Evolutionary conservation across 2,113 vertebrate species (phyloP), one percentile per base, ranked within the genome.

Genomic region (Okapia johnstoni): DNA sequence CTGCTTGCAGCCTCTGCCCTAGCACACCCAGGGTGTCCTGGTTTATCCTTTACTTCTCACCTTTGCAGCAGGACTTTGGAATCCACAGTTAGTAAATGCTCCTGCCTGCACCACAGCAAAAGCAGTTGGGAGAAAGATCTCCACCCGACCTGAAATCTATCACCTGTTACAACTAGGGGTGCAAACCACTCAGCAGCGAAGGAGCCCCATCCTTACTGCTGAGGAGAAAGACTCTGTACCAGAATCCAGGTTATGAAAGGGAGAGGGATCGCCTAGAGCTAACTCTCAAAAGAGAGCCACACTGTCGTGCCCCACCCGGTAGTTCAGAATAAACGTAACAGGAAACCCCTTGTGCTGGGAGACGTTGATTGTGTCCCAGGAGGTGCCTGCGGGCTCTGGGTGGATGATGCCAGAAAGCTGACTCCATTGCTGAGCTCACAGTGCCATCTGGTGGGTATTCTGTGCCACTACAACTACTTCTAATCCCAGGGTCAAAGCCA

Each of bases 381-480:
- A 88, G 43, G 23, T 6, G 15, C 19, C 36, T 7, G 14, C 2
- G 2, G 7, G 17, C 23, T 63, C 8, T 13, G 23, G 40, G 21
- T 60, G 63, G 58, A 5, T 1, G 10, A 2, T 5, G 26, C 23
- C 0, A 8, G 25, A n/a, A 36, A 26, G 10, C 2, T 28, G 25
- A 81, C 1, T 76, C n/a, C 55, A 84, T 88, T 88, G 46, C 23
- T 97, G 61, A 66, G 79, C 30, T 55, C 80, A 4, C 40, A 95
- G 30, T 73, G 85, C 97, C 98, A 88, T 77, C 97, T 91, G 9
- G 55, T 97, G 97, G 80, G 0, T 1, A 3, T 6, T 58, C 10
- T 61, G 7, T 50, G 73, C 36, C 61, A 90, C 0, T 1, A 79
- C 50, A 66, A 10, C 36, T 40, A 52, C 21, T 88, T 93, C 91